Base-by-base conservation (phyloP, 2,797 vertebrate species). In the Labroides dimidiatus region DNA sequence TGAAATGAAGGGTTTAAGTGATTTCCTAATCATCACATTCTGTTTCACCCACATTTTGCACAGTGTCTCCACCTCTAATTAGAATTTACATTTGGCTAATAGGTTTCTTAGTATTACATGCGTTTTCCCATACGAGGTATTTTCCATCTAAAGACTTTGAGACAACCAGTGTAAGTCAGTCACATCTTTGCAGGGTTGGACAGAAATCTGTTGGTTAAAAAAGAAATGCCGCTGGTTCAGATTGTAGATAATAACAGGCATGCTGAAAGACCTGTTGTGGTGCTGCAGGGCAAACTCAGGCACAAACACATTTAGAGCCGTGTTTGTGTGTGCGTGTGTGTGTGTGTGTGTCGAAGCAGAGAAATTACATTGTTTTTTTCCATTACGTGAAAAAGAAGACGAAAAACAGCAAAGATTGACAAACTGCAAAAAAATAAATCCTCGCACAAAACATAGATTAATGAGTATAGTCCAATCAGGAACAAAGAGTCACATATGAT, bases 181-280 rank as follows among this genome's bases (percentile, higher is more conserved):
- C 10, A 47, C 44, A 20, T 19, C 9, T 4, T 10, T 12, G 10
- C 10, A 21, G 11, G 44, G 19, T 12, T 21, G 19, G 19, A 11
- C 3, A 47, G 7, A 20, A 47, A 10, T 45, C 43, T 10, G 19
- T 20, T 19, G n/a, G 17, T 6, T 45, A 44, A 45, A 45, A n/a
- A 45, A 10, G 4, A 61, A 33, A 64, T 67, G 47, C 37, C 24
- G 19, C 52, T 37, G 4, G 37, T 72, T 69, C 42, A 52, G 27
- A 53, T 59, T 50, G 50, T 54, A 58, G 30, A 47, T 36, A 20
- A 33, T 45, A 54, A 61, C 16, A 68, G 72, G 66, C 56, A 85
- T 83, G 82, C 54, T 62, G 79, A 81, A 30, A 23, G 57, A 88
- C 85, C 81, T 54, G 83, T 85, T 88, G 44, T 64, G 43, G 19